Conservation (phyloP, 2,797 vertebrate genomes). For the Arnoldichthys spilopterus region DNA sequence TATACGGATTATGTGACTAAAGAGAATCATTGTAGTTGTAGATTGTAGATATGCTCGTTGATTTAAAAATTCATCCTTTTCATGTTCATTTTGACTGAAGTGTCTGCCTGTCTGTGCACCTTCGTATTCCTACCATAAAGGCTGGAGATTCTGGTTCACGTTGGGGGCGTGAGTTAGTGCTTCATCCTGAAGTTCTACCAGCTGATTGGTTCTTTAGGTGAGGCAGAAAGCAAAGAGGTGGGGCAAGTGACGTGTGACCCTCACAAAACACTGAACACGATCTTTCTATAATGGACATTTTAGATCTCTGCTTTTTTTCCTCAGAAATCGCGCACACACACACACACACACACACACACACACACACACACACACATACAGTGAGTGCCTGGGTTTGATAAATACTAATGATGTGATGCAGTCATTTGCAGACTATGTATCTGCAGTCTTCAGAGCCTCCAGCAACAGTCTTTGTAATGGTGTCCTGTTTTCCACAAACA, state of each 20-base stretch:
- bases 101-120: not conserved
- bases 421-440: slow-evolving; percentile 51
- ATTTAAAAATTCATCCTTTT: not conserved
- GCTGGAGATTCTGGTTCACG: slow-evolving; percentile 10
- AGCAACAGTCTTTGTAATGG: slow-evolving; percentile 48
- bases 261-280: slow-evolving; percentile 11
- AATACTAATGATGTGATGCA: slow-evolving; percentile 41
- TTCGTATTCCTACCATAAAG: slow-evolving; percentile 5
- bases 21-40: not conserved
- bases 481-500: slow-evolving; percentile 40
- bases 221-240: slow-evolving; percentile 40
- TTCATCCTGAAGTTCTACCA: slow-evolving; percentile 29
- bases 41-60: too few relatives aligned
- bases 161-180: slow-evolving; percentile 14
- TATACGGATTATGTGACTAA: not conserved
- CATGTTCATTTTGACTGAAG: not conserved
- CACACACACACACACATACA: slow-evolving; percentile 14
- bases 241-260: slow-evolving; percentile 1
- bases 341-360: slow-evolving; percentile 19
- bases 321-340: slow-evolving; percentile 28
- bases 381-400: slow-evolving; percentile 49
- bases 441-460: slow-evolving; percentile 47
- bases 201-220: slow-evolving; percentile 50
- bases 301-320: slow-evolving; percentile 10
- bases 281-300: not conserved